Evolutionary conservation across 2,888 invertebrate species (phyloP), one percentile per base, ranked within the genome.

Genomic region (Mayetiola destructor): DNA sequence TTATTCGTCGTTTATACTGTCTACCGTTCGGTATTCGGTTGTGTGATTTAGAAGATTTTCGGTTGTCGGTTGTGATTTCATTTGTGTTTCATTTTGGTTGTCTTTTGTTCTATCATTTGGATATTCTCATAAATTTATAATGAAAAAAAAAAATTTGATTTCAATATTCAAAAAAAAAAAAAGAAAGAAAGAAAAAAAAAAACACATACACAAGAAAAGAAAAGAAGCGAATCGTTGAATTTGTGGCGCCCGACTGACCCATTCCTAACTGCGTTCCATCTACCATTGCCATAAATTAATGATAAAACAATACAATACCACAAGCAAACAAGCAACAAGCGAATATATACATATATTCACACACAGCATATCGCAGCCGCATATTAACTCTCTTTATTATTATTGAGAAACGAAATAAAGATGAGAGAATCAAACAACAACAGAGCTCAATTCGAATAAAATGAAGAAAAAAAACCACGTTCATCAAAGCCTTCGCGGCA

Each of bases 231-330:
- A 53, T 39, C 56, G 58, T 59, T 48, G 57, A 58, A 39, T 52
- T 52, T 56, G 58, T 60, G 60, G 60, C 60, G 60, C 60, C 60
- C 57, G 58, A 56, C 59, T 60, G 60, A 59, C 60, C 60, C 60
- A 60, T 59, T 53, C 57, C 59, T 56, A 59, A 55, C 57, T 40
- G 58, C 48, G 35, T 39, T 37, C 55, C 55, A 55, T 60, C 60
- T 58, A 57, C 59, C 58, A 58, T 56, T 61, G 59, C 58, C 59
- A 61, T 59, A 61, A 61, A 60, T 60, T 59, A 60, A 59, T 60
- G 60, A 21, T 55, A 36, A 55, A 55, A 55, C 55, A 55, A 55
- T 55, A 55, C 30, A 55, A 55, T 3, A 48, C 48, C n/a, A n/a
- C n/a, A n/a, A n/a, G n/a, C n/a, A n/a, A n/a, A n/a, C n/a, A n/a